Evolutionary conservation across 1,140 invertebrate genomes (phyloP), one percentile per base, ranked within the genome.

Genomic region (Drosophila mauritiana): DNA sequence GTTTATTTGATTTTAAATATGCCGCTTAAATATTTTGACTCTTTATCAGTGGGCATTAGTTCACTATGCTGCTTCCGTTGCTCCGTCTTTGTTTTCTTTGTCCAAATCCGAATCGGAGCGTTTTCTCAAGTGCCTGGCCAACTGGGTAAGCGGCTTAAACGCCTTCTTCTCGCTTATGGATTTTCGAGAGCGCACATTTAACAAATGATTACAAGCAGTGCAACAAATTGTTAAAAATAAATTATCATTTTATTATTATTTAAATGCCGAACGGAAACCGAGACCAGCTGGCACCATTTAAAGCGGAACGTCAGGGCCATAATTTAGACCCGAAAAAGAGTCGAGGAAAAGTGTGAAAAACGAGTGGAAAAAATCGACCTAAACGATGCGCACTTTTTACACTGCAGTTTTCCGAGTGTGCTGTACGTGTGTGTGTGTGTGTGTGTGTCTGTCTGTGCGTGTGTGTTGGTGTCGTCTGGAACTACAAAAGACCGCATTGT

Each of bases 1-100:
- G 83, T 86, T 86, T 86, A 86, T 86, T 86, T 86, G 83, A 86
- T 88, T 86, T 86, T 86, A 86, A 86, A 86, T 86, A 89, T 86
- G 77, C 84, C 83, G 80, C 84, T 86, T 80, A 86, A 86, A 88
- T 86, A 86, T 83, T 89, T 78, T 75, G 82, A 78, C 75, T 76
- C 82, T 86, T 79, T 78, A 86, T 86, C 75, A 88, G 49, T 62
- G 67, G 61, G 81, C 81, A 65, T 80, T 78, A 80, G 64, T 48
- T 52, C 43, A 54, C 48, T 52, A 49, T 55, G 52, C 53, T 22
- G 8, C 42, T 43, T 43, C 48, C 40, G 52, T 54, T 69, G 45
- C 46, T 51, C 20, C 45, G 61, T 36, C 49, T 52, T 84, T 84
- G 68, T 85, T 65, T 73, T 64, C 43, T 27, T 59, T 59, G 73